Evolutionary conservation across 2,888 invertebrate species (phyloP), one percentile per base, ranked within the genome.

Genomic region (Andricus curvator): DNA sequence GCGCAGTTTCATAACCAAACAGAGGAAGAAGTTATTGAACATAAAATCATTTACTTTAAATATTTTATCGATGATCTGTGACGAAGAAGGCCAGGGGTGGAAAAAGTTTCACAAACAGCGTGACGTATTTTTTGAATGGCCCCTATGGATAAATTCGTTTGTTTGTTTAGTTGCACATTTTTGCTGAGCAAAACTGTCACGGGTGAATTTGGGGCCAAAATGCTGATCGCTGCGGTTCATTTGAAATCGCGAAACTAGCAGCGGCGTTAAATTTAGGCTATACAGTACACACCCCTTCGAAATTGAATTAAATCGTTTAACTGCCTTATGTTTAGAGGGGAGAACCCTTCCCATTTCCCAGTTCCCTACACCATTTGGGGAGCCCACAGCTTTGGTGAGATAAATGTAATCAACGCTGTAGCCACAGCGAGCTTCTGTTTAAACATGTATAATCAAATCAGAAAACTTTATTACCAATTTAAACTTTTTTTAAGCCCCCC

Each of bases 231-330:
- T 80, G 82, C 84, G 85, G 83, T 85, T 80, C 84, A 79, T 82
- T 81, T 80, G 85, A 86, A 85, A 88, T 85, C 87, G 89, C 86
- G 86, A 84, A 88, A 88, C 86, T 86, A 88, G 85, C 88, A 89
- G 89, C 89, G 89, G 88, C 88, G 89, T 89, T 89, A 90, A 91
- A 91, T 91, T 90, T 88, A 85, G 86, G 87, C 83, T 85, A 88
- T 80, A 70, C 79, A 84, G 84, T 84, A 88, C 78, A 70, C 81
- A 84, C 84, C 86, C 82, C 81, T 82, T 80, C 82, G 83, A 87
- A 91, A 92, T 91, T 88, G 91, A 91, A 92, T 92, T 91, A 91
- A 91, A 92, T 91, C 91, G 91, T 92, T 92, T 90, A 91, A 91
- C 90, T 88, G 90, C 89, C 92, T 91, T 90, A 89, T 88, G 90